phyloP scores from a whole-genome alignment of 2,888 invertebrate genomes.

The Oscheius onirici region DNA sequence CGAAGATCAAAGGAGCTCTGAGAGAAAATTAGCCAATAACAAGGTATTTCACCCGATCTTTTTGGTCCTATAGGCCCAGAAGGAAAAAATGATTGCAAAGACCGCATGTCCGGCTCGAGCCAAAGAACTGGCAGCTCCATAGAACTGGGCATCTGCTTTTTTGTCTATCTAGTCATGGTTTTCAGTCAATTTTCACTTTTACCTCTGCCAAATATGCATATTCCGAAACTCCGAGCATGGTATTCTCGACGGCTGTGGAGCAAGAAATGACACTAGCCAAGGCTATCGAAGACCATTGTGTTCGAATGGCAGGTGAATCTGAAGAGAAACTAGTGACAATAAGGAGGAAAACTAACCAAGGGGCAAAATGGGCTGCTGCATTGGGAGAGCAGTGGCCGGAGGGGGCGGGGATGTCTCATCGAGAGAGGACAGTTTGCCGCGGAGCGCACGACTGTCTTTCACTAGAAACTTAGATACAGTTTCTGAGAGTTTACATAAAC shows the following conservation, averaged over 20 bases:
- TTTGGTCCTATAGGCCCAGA: conserved; percentile 48
- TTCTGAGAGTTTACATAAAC: too few species aligned
- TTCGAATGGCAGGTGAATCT: background rate
- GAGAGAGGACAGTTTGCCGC: too few species aligned
- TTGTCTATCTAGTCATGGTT: conserved; percentile 41
- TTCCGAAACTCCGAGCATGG: conserved; percentile 3
- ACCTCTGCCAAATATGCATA: conserved; percentile 2
- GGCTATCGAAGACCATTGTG: background rate
- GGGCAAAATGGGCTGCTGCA: too few species aligned
- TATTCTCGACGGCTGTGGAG: background rate
- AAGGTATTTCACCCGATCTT: conserved; percentile 37
- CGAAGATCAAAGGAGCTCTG: conserved; percentile 42
- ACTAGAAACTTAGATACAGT: too few species aligned
- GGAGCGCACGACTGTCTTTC: too few species aligned
- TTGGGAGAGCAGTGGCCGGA: too few species aligned
- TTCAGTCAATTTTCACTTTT: background rate
- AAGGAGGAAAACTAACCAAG: too few species aligned
- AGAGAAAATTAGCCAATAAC: background rate
- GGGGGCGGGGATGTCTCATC: too few species aligned
- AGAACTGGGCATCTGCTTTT: conserved; percentile 48
- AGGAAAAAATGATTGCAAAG: conserved; percentile 49
- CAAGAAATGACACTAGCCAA: background rate
- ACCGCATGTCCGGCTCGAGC: conserved; percentile 50
- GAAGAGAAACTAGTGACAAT: conserved; percentile 35
- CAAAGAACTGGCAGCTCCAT: conserved; percentile 48